Conservation (phyloP, 2,113 vertebrate genomes). For the Centropristis striata region DNA sequence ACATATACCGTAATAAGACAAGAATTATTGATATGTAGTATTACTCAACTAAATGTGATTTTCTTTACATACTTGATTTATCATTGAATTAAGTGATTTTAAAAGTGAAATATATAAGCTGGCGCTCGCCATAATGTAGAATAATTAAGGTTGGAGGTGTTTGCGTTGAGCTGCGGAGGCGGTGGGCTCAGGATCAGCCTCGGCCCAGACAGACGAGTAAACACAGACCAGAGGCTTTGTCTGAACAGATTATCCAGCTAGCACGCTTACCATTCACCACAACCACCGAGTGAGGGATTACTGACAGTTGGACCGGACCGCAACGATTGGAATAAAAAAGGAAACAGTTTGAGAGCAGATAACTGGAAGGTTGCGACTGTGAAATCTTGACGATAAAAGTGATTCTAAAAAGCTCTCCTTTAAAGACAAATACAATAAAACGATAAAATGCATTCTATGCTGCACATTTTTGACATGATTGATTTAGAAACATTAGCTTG, state of each 20-base stretch:
- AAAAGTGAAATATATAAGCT: neutral
- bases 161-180: conserved; percentile 19
- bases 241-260: conserved; percentile 68
- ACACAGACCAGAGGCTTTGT: conserved; percentile 71
- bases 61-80: neutral
- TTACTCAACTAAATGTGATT: neutral
- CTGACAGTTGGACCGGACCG: conserved; percentile 21
- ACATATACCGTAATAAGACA: neutral
- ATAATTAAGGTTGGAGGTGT: neutral
- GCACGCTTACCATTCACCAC: conserved; percentile 56
- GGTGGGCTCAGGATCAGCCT: conserved; percentile 55
- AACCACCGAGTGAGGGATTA: conserved; percentile 27
- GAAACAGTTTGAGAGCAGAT: neutral
- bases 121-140: neutral
- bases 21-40: neutral
- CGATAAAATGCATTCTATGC: neutral
- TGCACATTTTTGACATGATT: neutral
- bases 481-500: conserved; percentile 11
- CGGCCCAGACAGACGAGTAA: conserved; percentile 65
- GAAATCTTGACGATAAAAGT: neutral
- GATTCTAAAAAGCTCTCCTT: neutral
- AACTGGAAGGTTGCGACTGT: neutral
- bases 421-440: neutral
- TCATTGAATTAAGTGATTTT: neutral
- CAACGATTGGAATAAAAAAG: conserved; percentile 14